A percentile compares a stretch with the other conserved stretches of the same genome.
These are phyloP conservation scores for Tenualosa thibaudeaui DNA, from an alignment of 2,797 vertebrate genomes.

Conservation along the genomic window DNA sequence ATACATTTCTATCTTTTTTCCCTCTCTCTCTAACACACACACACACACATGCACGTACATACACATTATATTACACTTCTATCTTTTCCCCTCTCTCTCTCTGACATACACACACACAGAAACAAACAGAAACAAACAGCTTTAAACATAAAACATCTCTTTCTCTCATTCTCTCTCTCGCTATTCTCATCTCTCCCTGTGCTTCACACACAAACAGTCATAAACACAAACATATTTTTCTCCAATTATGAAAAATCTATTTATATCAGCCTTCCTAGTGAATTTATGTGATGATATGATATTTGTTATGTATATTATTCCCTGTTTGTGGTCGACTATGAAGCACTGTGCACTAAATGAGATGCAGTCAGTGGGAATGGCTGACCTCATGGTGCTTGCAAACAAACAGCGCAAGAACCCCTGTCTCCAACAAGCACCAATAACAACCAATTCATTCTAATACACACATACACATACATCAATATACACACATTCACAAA, in stretches of 20 bases:
- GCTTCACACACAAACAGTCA: neutral
- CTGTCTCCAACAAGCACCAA: neutral
- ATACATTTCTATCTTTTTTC: neutral
- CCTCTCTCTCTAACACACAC: neutral
- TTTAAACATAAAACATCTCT: too few relatives aligned
- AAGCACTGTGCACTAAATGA: constrained; percentile 14
- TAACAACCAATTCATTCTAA: constrained; percentile 12
- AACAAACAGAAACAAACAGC: neutral
- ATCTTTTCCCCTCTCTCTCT: neutral
- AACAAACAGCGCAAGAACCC: constrained; percentile 10
- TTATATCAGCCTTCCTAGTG: neutral
- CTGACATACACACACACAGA: neutral
- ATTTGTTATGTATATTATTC: constrained; percentile 2
- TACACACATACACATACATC: neutral
- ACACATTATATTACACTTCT: neutral
- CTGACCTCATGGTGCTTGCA: constrained; percentile 14
- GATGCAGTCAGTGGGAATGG: neutral
- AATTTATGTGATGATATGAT: constrained; percentile 1
- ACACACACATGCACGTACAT: neutral
- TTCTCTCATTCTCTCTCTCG: neutral
- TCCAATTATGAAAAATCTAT: constrained; percentile 15
- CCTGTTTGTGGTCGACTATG: neutral
- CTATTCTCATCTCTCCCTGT: too few relatives aligned
- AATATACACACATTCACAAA: neutral
- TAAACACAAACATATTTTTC: neutral